A percentile compares a stretch with the other conserved stretches of the same genome.
phyloP scores from a whole-genome alignment of 2,113 vertebrate species.

The Mustela nigripes region DNA sequence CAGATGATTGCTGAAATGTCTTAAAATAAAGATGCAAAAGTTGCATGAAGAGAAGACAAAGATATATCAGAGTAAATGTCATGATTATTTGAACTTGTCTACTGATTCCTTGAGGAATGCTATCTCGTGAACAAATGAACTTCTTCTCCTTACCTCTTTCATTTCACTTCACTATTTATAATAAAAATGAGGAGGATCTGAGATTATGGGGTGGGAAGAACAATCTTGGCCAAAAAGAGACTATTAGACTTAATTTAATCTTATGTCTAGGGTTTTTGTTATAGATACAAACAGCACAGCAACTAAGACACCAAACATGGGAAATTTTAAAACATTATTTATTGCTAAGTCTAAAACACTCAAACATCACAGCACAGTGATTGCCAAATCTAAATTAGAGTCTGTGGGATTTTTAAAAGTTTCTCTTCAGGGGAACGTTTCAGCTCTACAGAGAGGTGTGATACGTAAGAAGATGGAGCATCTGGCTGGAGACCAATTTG shows the following conservation, averaged over 20 bases:
- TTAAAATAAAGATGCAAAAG: not conserved
- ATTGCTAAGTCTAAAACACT: slow-evolving; percentile 87
- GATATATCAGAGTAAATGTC: slow-evolving; percentile 45
- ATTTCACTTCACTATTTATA: slow-evolving; percentile 73
- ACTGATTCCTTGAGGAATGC: slow-evolving; percentile 66
- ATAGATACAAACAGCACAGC: slow-evolving; percentile 79
- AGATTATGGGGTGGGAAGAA: not conserved
- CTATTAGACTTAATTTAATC: slow-evolving; percentile 82
- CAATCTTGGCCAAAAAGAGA: slow-evolving; percentile 80
- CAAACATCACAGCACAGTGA: slow-evolving; percentile 80
- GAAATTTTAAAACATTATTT: slow-evolving; percentile 87
- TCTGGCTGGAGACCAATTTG: slow-evolving; percentile 86
- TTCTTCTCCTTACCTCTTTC: not conserved
- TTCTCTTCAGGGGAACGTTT: slow-evolving; percentile 86
- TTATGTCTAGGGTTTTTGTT: slow-evolving; percentile 75
- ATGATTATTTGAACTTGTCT: slow-evolving; percentile 70
- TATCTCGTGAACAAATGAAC: slow-evolving; percentile 71
- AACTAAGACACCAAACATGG: slow-evolving; percentile 85
- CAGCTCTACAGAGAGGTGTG: slow-evolving; percentile 84
- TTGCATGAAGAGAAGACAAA: not conserved
- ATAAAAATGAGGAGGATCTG: slow-evolving; percentile 79
- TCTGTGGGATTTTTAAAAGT: slow-evolving; percentile 65
- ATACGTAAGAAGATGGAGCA: slow-evolving; percentile 86
- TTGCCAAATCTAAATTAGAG: slow-evolving; percentile 88
- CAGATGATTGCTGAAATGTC: not conserved